These are phyloP conservation scores for Fragum sueziense DNA, from an alignment of 2,888 invertebrate species.

Conservation along the genomic window DNA sequence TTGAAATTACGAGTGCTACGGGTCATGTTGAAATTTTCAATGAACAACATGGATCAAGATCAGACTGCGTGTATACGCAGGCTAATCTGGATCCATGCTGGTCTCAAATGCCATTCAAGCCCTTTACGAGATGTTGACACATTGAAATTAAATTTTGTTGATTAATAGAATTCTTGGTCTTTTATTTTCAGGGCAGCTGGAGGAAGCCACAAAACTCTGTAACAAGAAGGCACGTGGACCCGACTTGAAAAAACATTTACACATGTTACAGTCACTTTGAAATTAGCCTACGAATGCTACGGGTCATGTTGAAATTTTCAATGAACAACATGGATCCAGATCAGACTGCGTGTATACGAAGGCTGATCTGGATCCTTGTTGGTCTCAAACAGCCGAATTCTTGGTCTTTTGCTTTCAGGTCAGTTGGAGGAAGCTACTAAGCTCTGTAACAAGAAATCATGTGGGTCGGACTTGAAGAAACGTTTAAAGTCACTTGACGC, in stretches of 20 bases:
- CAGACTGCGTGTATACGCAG: not conserved
- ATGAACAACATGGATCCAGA: too few species aligned
- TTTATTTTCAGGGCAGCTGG: not conserved
- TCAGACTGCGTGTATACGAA: not conserved
- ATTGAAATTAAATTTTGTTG: not conserved
- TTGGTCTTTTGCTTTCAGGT: slow-evolving; percentile 60
- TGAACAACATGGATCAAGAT: too few species aligned
- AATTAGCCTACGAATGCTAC: too few species aligned
- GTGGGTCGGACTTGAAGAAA: slow-evolving; percentile 24
- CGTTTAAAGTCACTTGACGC: slow-evolving; percentile 43
- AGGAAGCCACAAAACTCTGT: not conserved
- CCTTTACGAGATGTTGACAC: too few species aligned
- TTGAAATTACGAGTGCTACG: too few species aligned
- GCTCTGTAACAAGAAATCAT: slow-evolving; percentile 51
- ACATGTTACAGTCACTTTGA: too few species aligned
- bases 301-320: too few species aligned
- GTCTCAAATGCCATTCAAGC: too few species aligned
- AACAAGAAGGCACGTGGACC: not conserved
- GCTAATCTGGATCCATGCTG: not conserved
- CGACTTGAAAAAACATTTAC: not conserved
- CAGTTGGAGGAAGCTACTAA: slow-evolving; percentile 65
- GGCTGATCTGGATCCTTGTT: not conserved
- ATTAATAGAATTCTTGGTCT: not conserved
- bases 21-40: too few species aligned
- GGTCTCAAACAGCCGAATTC: not conserved